Conservation (phyloP, 2,113 vertebrate genomes). For the Vimba vimba region DNA sequence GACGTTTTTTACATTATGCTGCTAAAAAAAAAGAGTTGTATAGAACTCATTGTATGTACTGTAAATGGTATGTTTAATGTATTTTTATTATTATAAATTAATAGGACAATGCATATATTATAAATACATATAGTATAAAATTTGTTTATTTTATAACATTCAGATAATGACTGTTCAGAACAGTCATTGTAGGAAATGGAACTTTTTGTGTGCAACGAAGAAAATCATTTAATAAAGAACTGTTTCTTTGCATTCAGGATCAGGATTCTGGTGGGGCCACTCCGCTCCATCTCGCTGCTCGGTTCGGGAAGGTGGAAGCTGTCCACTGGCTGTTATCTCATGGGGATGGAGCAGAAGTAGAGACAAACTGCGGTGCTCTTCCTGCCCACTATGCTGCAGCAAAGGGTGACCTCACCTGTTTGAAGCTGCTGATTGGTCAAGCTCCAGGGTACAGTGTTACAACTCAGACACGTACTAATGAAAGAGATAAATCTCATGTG, state of each 20-base stretch:
- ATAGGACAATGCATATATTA: too few species aligned
- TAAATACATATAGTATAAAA: too few species aligned
- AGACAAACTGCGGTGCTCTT: slow-evolving; percentile 80
- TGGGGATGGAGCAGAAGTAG: slow-evolving; percentile 68
- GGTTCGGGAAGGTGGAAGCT: slow-evolving; percentile 76
- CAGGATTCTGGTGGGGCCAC: slow-evolving; percentile 79
- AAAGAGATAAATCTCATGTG: slow-evolving; percentile 12
- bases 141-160: too few species aligned
- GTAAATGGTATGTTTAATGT: too few species aligned
- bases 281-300: slow-evolving; percentile 81
- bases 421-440: slow-evolving; percentile 77
- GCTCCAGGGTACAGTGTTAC: slow-evolving; percentile 71
- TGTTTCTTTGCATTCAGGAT: slow-evolving; percentile 67
- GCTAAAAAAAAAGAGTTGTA: too few species aligned
- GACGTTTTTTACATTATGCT: not conserved
- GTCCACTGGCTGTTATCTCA: slow-evolving; percentile 75
- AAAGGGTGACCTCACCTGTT: slow-evolving; percentile 80
- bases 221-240: not conserved
- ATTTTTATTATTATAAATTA: too few species aligned
- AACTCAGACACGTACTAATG: slow-evolving; percentile 4
- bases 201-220: not conserved
- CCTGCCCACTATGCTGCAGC: slow-evolving; percentile 84
- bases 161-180: too few species aligned
- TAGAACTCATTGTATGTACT: too few species aligned
- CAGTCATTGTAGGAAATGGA: too few species aligned